Conservation (phyloP, 2,797 vertebrate species). For the Trachurus trachurus region DNA sequence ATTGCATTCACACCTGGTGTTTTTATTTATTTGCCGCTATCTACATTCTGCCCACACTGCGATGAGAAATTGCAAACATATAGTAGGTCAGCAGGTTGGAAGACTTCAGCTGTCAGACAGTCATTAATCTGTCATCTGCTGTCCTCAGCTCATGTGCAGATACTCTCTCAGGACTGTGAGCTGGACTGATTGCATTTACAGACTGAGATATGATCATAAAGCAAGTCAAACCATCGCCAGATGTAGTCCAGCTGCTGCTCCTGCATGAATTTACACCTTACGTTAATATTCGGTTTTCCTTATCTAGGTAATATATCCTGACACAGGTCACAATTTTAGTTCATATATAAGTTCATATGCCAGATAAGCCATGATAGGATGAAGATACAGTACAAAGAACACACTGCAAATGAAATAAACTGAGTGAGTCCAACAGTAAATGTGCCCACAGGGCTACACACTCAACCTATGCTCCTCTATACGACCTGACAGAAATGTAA, state of each 20-base stretch:
- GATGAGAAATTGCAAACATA: neutral
- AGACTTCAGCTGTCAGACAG: constrained; percentile 9
- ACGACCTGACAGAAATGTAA: constrained; percentile 27
- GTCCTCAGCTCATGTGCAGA: constrained; percentile 10
- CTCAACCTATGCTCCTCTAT: constrained; percentile 12
- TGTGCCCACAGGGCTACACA: neutral
- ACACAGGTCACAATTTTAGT: neutral
- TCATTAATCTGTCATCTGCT: constrained; percentile 34
- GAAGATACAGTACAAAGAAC: neutral
- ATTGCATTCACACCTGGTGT: neutral
- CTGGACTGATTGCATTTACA: constrained; percentile 14
- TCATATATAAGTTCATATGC: neutral
- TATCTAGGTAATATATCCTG: constrained; percentile 5
- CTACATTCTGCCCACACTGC: neutral
- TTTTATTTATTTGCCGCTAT: constrained; percentile 16
- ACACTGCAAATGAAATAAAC: constrained; percentile 12
- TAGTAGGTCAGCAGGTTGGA: constrained; percentile 18
- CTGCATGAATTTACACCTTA: constrained; percentile 18
- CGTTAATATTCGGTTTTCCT: constrained; percentile 24
- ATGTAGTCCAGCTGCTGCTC: constrained; percentile 33
- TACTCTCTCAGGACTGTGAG: constrained; percentile 16
- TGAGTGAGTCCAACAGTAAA: neutral
- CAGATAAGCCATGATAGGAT: constrained; percentile 20
- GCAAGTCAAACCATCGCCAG: constrained; percentile 2
- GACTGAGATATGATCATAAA: constrained; percentile 24